phyloP scores from a whole-genome alignment of 2,888 invertebrate genomes.

The Sarcophaga subvicina region DNA sequence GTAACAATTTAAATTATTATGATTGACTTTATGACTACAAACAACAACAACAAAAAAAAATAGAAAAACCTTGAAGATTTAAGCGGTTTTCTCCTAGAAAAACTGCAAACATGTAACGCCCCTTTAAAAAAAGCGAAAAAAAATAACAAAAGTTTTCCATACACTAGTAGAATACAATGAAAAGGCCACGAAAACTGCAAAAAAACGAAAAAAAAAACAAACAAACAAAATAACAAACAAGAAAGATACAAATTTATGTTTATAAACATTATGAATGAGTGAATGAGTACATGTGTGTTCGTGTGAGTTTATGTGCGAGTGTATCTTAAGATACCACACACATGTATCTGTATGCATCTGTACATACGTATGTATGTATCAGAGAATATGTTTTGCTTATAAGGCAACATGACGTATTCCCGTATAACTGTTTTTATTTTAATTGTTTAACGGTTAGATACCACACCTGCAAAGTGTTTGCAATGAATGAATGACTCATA shows the following conservation, averaged over 20 bases:
- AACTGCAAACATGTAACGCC: slow-evolving; percentile 38
- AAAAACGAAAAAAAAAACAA: background rate
- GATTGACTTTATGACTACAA: slow-evolving; percentile 61
- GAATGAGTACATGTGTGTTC: background rate
- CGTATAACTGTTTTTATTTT: slow-evolving; percentile 57
- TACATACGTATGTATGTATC: background rate
- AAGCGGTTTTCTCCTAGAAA: slow-evolving; percentile 19
- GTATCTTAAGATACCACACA: background rate
- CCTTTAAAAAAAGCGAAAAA: slow-evolving; percentile 26
- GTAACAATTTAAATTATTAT: slow-evolving; percentile 59
- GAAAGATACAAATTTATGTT: slow-evolving; percentile 51
- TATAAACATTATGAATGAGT: slow-evolving; percentile 7
- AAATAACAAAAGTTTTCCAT: slow-evolving; percentile 37
- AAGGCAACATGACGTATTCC: slow-evolving; percentile 64
- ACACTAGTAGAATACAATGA: background rate
- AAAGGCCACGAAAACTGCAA: slow-evolving; percentile 4
- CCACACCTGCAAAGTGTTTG: slow-evolving; percentile 76
- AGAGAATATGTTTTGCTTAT: background rate
- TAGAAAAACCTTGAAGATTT: slow-evolving; percentile 66
- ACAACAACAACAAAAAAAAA: background rate
- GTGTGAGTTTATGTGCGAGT: no score
- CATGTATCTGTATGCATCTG: background rate
- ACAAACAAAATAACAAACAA: slow-evolving; percentile 2
- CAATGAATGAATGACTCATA: slow-evolving; percentile 64
- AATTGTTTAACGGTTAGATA: slow-evolving; percentile 68